phyloP scores from a whole-genome alignment of 2,797 vertebrate species.

The Spinus olivaceus region DNA sequence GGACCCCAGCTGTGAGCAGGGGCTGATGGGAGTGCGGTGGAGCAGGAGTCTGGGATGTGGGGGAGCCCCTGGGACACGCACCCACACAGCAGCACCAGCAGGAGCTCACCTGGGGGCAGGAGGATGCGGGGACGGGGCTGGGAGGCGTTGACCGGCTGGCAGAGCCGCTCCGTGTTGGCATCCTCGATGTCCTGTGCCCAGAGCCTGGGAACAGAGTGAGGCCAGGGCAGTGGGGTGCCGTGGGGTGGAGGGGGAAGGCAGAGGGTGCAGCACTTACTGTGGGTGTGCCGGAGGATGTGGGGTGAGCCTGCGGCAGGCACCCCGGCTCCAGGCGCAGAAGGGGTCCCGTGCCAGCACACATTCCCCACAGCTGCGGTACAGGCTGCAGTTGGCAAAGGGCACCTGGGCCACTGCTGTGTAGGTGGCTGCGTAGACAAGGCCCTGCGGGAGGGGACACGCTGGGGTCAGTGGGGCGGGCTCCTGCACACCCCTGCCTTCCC shows the following conservation, averaged over 20 bases:
- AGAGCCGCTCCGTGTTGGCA: slow-evolving; percentile 74
- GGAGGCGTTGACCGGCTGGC: slow-evolving; percentile 40
- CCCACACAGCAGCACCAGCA: background rate
- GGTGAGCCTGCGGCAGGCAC: slow-evolving; percentile 68
- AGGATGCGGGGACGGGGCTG: slow-evolving; percentile 38
- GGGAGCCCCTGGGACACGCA: fast-evolving
- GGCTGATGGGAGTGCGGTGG: fast-evolving
- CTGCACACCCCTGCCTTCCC: background rate
- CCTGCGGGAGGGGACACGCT: slow-evolving; percentile 65
- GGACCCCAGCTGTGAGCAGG: fast-evolving
- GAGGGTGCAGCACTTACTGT: background rate
- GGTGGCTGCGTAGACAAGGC: slow-evolving; percentile 86
- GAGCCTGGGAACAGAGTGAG: slow-evolving; percentile 69
- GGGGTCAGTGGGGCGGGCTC: fast-evolving
- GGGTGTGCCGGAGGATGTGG: background rate
- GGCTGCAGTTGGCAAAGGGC: slow-evolving; percentile 90
- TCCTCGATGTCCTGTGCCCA: slow-evolving; percentile 89
- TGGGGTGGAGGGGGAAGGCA: background rate
- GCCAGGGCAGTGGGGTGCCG: fast-evolving
- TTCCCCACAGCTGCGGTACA: slow-evolving; percentile 92
- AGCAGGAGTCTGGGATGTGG: fast-evolving
- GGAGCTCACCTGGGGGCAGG: slow-evolving; percentile 63
- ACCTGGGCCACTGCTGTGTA: slow-evolving; percentile 85
- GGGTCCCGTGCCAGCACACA: slow-evolving; percentile 94
- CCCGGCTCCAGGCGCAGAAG: slow-evolving; percentile 89